Percentiles rank a stretch among this genome's conserved stretches.
phyloP scores from a whole-genome alignment of 1,140 invertebrate genomes.

The Amphibalanus amphitrite region DNA sequence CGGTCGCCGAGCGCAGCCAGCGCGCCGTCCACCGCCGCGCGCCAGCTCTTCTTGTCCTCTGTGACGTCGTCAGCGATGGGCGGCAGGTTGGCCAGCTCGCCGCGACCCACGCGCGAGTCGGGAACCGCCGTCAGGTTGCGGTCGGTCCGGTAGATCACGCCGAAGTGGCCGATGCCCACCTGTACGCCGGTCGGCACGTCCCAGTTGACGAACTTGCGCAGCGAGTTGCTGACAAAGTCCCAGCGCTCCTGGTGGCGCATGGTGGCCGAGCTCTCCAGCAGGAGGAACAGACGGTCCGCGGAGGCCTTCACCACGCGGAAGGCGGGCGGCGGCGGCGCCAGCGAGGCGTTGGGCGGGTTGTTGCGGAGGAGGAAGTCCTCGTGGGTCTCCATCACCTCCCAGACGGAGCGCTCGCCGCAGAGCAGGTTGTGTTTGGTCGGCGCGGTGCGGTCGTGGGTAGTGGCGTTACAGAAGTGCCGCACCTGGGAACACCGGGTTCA shows the following conservation, averaged over 20 bases:
- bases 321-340: neutral
- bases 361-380: constrained; percentile 19
- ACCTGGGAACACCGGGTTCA: constrained; percentile 9
- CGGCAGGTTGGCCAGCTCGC: constrained; percentile 17
- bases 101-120: constrained; percentile 15
- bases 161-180: constrained; percentile 20
- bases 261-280: neutral
- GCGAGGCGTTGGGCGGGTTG: neutral
- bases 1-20: constrained; percentile 10
- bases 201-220: constrained; percentile 34
- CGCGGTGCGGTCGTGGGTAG: constrained; percentile 21
- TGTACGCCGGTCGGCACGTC: constrained; percentile 20
- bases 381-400: constrained; percentile 20
- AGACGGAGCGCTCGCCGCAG: constrained; percentile 20
- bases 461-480: constrained; percentile 19
- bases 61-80: constrained; percentile 15
- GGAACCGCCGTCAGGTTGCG: constrained; percentile 17
- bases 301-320: neutral
- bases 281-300: neutral
- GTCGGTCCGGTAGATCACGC: constrained; percentile 14
- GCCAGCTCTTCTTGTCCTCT: constrained; percentile 14
- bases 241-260: constrained; percentile 28
- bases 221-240: constrained; percentile 36
- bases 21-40: constrained; percentile 15
- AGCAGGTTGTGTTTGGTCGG: constrained; percentile 27